Conservation (phyloP, 1,140 invertebrate genomes). For the Drosophila biarmipes region DNA sequence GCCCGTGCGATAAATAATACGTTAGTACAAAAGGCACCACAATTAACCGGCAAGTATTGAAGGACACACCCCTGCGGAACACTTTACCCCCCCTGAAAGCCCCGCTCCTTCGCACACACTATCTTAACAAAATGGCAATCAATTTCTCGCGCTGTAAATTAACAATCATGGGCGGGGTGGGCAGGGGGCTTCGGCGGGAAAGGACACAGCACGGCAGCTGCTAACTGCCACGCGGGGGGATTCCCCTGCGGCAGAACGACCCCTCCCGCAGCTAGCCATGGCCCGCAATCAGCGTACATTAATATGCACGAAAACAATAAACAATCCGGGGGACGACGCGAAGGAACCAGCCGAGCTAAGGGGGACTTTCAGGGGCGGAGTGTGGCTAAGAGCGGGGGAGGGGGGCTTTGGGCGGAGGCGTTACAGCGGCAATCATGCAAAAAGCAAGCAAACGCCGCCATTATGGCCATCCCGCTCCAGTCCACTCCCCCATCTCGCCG, state of each 20-base stretch:
- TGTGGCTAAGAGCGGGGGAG: not conserved
- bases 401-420: slow-evolving; percentile 64
- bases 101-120: slow-evolving; percentile 33
- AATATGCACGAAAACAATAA: slow-evolving; percentile 84
- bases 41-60: slow-evolving; percentile 64
- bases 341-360: slow-evolving; percentile 7
- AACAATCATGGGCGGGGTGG: slow-evolving; percentile 52
- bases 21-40: slow-evolving; percentile 44
- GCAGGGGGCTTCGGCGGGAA: slow-evolving; percentile 1
- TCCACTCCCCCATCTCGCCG: not conserved
- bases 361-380: slow-evolving; percentile 9
- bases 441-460: slow-evolving; percentile 66
- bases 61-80: slow-evolving; percentile 45
- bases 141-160: slow-evolving; percentile 82
- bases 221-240: slow-evolving; percentile 61
- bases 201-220: slow-evolving; percentile 66
- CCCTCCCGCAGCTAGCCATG: slow-evolving; percentile 24
- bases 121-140: slow-evolving; percentile 65
- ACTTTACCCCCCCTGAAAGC: slow-evolving; percentile 20
- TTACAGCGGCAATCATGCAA: slow-evolving; percentile 79
- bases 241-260: slow-evolving; percentile 6
- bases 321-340: slow-evolving; percentile 51
- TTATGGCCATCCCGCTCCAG: slow-evolving; percentile 33
- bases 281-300: slow-evolving; percentile 80
- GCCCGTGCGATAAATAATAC: slow-evolving; percentile 40